Percentiles rank a stretch among this genome's conserved stretches.
phyloP scores from a whole-genome alignment of 2,888 invertebrate genomes.

The Spisula subtruncata region DNA sequence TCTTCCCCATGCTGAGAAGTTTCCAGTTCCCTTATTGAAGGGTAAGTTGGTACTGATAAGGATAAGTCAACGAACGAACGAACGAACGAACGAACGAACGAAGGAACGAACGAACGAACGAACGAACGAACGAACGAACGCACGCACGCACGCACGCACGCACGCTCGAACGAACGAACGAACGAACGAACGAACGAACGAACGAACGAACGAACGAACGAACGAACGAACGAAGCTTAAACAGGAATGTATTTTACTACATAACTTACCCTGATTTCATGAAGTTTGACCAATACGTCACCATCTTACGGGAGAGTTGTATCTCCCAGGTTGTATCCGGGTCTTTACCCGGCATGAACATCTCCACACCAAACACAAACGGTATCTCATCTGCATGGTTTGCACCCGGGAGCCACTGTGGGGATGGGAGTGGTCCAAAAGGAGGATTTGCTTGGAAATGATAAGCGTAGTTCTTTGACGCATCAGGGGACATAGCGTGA shows the following conservation, averaged over 20 bases:
- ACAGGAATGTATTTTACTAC: background rate
- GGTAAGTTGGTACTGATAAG: no score
- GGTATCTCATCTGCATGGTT: constrained; percentile 49
- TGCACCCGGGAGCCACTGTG: constrained; percentile 49
- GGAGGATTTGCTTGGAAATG: constrained; percentile 36
- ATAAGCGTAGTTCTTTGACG: constrained; percentile 33
- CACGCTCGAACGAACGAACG: no score
- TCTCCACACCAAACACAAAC: constrained; percentile 27
- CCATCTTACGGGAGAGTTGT: constrained; percentile 27
- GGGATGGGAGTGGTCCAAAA: background rate
- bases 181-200: no score
- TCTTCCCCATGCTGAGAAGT: no score
- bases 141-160: no score
- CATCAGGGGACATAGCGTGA: background rate
- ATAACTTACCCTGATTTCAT: constrained; percentile 48
- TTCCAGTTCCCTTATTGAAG: no score
- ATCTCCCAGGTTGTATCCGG: constrained; percentile 32
- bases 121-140: no score
- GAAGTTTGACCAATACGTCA: constrained; percentile 52
- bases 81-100: no score
- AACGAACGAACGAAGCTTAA: no score
- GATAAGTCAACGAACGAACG: no score
- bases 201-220: no score
- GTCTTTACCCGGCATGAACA: background rate
- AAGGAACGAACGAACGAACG: no score